These are phyloP conservation scores for Drosophila kurseongensis DNA, from an alignment of 1,140 invertebrate species.

Conservation along the genomic window DNA sequence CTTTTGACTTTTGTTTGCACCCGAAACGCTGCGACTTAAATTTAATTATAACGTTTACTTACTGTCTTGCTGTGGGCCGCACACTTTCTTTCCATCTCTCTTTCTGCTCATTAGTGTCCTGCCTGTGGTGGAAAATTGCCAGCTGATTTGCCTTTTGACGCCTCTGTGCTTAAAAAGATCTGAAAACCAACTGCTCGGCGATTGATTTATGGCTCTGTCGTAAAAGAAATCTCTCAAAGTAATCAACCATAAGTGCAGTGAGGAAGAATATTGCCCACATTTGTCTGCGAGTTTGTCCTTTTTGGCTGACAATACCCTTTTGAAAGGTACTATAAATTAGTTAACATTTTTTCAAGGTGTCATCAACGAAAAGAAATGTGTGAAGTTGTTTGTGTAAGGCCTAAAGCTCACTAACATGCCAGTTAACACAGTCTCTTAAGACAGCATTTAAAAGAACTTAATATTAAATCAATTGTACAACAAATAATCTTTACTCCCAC, in stretches of 20 bases:
- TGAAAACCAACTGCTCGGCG: slow-evolving; percentile 3
- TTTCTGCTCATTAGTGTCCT: slow-evolving; percentile 33
- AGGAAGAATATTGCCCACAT: not conserved
- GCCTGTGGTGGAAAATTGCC: slow-evolving; percentile 24
- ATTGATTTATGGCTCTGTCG: slow-evolving; percentile 15
- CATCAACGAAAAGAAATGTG: no score
- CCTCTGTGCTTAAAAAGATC: not conserved
- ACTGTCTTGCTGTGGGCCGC: slow-evolving; percentile 27
- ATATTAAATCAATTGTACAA: no score
- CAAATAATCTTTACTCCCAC: no score
- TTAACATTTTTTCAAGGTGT: no score
- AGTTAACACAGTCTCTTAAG: no score
- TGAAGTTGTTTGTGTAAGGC: no score
- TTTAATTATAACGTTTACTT: slow-evolving; percentile 77
- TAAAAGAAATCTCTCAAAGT: not conserved
- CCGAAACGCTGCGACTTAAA: slow-evolving; percentile 56
- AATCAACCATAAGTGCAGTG: not conserved
- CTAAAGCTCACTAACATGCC: no score
- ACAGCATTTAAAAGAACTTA: no score
- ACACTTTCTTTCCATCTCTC: slow-evolving; percentile 7
- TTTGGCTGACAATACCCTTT: not conserved
- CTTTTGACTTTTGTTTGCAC: slow-evolving; percentile 60
- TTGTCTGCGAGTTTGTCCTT: not conserved
- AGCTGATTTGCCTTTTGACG: slow-evolving; percentile 27
- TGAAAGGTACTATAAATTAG: no score